Evolutionary conservation across 2,113 vertebrate genomes (phyloP).

Genomic region (Trinectes maculatus): DNA sequence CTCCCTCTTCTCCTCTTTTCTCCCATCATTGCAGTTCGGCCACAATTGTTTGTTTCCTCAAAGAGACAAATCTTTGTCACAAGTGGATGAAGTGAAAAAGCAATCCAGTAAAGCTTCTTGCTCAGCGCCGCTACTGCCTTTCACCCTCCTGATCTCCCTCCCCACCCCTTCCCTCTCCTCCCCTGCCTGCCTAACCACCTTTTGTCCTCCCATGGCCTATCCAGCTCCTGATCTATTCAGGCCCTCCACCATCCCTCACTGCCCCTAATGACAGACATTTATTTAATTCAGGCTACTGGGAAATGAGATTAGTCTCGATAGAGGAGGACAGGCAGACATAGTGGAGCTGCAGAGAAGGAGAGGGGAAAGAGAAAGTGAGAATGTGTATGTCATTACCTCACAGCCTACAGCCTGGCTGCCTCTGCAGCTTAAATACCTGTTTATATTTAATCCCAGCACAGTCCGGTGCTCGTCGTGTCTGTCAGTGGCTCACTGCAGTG

Average conservation of each 20-base stretch:
- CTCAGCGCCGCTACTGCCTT: constrained; percentile 2
- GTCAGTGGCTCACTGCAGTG: constrained; percentile 40
- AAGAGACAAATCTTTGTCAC: constrained; percentile 4
- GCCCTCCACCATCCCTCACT: constrained; percentile 56
- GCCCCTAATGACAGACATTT: constrained; percentile 71
- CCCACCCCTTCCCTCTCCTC: no score
- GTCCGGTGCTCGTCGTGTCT: constrained; percentile 24
- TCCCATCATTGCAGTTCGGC: constrained; percentile 22
- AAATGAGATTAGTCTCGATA: constrained; percentile 67
- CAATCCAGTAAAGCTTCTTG: neutral
- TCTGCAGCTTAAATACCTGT: constrained; percentile 11
- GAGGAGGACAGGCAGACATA: constrained; percentile 17
- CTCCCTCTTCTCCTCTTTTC: constrained; percentile 6
- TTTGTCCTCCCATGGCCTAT: constrained; percentile 26
- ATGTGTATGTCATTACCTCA: constrained; percentile 14
- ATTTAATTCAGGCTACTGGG: constrained; percentile 69
- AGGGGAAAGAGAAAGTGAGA: constrained; percentile 8
- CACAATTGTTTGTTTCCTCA: neutral
- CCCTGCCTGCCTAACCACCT: constrained; percentile 49
- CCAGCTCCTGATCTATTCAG: constrained; percentile 43
- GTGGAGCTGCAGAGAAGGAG: constrained; percentile 29
- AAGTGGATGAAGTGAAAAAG: neutral
- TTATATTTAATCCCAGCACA: constrained; percentile 14
- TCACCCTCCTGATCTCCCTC: constrained; percentile 19
- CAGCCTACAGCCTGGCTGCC: constrained; percentile 17